Evolutionary conservation across 92 coral and sea anemone genomes (phyloP).

Genomic region (Umimayanthus chanpuru): DNA sequence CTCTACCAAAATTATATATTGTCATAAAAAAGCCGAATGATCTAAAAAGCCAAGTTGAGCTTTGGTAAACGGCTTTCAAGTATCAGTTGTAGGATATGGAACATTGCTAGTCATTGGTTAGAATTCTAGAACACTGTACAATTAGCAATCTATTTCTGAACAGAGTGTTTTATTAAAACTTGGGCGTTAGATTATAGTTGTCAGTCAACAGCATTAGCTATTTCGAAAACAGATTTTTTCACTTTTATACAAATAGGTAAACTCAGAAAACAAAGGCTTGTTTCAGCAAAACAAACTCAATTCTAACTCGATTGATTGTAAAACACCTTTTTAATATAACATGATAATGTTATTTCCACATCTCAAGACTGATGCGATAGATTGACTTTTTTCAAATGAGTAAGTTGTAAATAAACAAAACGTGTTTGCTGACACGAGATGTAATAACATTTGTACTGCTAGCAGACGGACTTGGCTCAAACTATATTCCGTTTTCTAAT

Average conservation of each 20-base stretch:
- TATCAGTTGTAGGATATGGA: no score
- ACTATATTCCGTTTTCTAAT: slow-evolving; percentile 1
- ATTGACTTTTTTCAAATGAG: background rate
- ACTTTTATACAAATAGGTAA: no score
- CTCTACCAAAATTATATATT: no score
- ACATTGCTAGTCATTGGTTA: no score
- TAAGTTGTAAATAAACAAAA: slow-evolving; percentile 5
- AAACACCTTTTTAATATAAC: background rate
- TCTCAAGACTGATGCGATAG: background rate
- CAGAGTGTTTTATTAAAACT: slow-evolving; percentile 22
- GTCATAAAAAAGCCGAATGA: no score
- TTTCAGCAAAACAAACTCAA: background rate
- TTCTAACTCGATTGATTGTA: background rate
- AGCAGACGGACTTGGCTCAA: background rate
- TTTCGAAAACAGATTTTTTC: background rate
- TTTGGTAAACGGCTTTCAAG: no score
- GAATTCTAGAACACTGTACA: no score
- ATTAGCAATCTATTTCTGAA: background rate
- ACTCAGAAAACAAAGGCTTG: background rate
- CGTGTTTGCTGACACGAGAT: background rate
- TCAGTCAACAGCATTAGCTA: background rate
- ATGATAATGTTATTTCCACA: background rate
- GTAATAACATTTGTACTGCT: background rate
- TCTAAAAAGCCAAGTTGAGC: no score
- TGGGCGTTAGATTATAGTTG: slow-evolving; percentile 21